Evolutionary conservation across 2,888 invertebrate species (phyloP).

Genomic region (Dascillus cervinus): DNA sequence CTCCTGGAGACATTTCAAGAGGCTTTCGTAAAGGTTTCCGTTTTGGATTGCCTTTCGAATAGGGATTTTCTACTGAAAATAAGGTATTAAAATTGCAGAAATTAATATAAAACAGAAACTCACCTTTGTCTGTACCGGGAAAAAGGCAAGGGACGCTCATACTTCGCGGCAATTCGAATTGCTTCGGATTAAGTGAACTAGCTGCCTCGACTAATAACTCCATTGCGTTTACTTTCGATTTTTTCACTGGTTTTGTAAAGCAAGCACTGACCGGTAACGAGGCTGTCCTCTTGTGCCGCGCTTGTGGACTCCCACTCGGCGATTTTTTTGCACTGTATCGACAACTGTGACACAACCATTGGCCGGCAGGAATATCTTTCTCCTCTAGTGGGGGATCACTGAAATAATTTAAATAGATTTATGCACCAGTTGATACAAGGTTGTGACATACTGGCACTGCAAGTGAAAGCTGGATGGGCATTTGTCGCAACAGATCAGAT

Average conservation of each 20-base stretch:
- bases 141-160: constrained; percentile 68
- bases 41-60: constrained; percentile 8
- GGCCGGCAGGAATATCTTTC: constrained; percentile 80
- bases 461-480: constrained; percentile 95
- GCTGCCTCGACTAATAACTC: constrained; percentile 77
- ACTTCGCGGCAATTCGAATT: constrained; percentile 81
- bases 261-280: constrained; percentile 24
- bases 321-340: constrained; percentile 40
- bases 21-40: constrained; percentile 16
- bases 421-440: neutral
- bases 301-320: constrained; percentile 31
- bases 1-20: constrained; percentile 34
- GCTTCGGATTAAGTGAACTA: constrained; percentile 76
- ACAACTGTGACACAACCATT: constrained; percentile 89
- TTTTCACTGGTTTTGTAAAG: constrained; percentile 33
- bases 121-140: constrained; percentile 76
- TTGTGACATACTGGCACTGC: constrained; percentile 80
- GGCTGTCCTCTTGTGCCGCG: constrained; percentile 30
- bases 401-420: constrained; percentile 26
- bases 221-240: constrained; percentile 54
- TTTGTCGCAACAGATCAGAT: constrained; percentile 90
- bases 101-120: too few species aligned
- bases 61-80: constrained; percentile 30
- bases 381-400: constrained; percentile 91
- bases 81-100: constrained; percentile 5